phyloP scores from a whole-genome alignment of 2,888 invertebrate genomes.

The Pocota personata region DNA sequence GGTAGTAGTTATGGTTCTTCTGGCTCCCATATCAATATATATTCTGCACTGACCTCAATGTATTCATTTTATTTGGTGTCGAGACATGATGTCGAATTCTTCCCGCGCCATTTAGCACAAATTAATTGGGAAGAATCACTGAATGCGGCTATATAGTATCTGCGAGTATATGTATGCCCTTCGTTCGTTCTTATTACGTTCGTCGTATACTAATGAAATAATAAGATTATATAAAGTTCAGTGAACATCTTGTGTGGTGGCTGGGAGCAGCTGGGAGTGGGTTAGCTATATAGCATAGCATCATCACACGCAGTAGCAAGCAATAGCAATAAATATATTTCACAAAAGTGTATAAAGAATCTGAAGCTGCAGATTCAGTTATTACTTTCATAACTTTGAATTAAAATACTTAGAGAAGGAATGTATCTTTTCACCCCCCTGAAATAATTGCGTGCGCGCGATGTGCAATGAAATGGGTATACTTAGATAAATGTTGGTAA shows the following conservation, averaged over 20 bases:
- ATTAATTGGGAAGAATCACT: constrained; percentile 72
- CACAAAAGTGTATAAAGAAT: constrained; percentile 34
- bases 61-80: constrained; percentile 72
- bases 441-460: not conserved
- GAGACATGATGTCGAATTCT: constrained; percentile 71
- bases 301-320: not conserved
- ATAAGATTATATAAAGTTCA: constrained; percentile 67
- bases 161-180: too few relatives aligned
- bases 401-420: constrained; percentile 3
- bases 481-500: constrained; percentile 18
- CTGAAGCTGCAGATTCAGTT: constrained; percentile 35
- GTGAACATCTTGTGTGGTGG: constrained; percentile 54
- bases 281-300: not conserved
- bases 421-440: not conserved
- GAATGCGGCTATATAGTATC: constrained; percentile 11
- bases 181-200: not conserved
- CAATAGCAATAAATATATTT: constrained; percentile 56
- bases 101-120: constrained; percentile 72
- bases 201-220: constrained; percentile 63
- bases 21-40: constrained; percentile 43
- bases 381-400: constrained; percentile 60
- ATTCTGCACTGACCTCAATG: constrained; percentile 62
- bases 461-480: constrained; percentile 7
- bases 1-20: not conserved
- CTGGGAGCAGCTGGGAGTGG: not conserved